Evolutionary conservation across 2,888 invertebrate genomes (phyloP).

Genomic region (Itoplectis maculator): DNA sequence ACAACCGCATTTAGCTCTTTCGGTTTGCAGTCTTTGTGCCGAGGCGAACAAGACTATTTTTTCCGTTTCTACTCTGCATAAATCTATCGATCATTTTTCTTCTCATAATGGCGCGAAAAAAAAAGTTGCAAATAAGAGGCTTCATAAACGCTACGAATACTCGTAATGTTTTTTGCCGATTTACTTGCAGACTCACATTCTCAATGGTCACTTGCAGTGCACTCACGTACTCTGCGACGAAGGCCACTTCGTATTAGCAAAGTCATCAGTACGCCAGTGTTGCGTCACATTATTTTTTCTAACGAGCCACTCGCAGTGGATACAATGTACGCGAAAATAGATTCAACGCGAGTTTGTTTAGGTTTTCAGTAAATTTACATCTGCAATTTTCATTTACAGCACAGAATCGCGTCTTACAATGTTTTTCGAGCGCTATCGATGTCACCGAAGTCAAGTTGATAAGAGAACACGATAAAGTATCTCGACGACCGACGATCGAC

Average conservation of each 20-base stretch:
- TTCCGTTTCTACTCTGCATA: no score
- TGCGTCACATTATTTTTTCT: background rate
- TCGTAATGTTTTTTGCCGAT: no score
- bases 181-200: no score
- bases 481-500: background rate
- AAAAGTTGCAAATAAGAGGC: no score
- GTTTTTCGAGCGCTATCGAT: background rate
- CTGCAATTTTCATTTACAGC: background rate
- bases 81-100: no score
- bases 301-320: background rate
- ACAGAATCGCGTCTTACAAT: background rate
- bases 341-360: background rate
- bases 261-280: conserved; percentile 3
- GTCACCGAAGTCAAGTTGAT: conserved; percentile 9
- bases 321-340: background rate
- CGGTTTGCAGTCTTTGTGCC: no score
- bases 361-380: background rate
- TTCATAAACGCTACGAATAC: no score
- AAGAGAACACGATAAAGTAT: background rate
- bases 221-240: background rate
- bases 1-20: no score
- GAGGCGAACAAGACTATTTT: no score
- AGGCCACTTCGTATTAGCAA: background rate
- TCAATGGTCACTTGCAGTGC: no score
- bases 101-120: no score